A percentile compares a stretch with the other conserved stretches of the same genome.
Conservation (phyloP, 2,888 invertebrate species). For the Zaprionus bogoriensis region DNA sequence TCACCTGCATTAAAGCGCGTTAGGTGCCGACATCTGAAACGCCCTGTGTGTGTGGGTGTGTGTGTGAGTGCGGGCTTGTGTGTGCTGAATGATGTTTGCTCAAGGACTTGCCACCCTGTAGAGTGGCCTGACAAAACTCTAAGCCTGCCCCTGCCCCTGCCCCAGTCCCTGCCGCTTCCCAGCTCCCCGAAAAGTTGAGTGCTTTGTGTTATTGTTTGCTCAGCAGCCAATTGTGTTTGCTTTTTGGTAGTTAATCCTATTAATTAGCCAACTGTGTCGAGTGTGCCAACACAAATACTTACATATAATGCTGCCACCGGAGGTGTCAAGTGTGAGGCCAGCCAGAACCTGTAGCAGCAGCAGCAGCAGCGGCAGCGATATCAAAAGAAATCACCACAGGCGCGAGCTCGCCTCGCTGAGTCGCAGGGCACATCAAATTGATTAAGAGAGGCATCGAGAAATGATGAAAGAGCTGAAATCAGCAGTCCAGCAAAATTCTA, state of each 20-base stretch:
- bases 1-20: slow-evolving; percentile 75
- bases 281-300: slow-evolving; percentile 31
- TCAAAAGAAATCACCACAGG: slow-evolving; percentile 32
- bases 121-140: slow-evolving; percentile 26
- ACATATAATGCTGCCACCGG: background rate
- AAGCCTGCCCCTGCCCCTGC: slow-evolving; percentile 1
- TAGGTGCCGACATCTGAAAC: slow-evolving; percentile 63
- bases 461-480: background rate
- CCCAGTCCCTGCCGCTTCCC: background rate
- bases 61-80: slow-evolving; percentile 21
- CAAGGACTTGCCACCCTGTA: slow-evolving; percentile 34
- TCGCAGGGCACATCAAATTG: slow-evolving; percentile 40
- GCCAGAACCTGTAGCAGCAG: background rate
- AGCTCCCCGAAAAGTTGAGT: slow-evolving; percentile 44
- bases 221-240: slow-evolving; percentile 71
- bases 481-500: background rate
- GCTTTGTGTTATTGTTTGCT: slow-evolving; percentile 73
- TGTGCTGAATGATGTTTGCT: slow-evolving; percentile 48
- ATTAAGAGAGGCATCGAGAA: slow-evolving; percentile 39
- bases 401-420: background rate
- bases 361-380: background rate
- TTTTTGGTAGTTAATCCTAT: slow-evolving; percentile 75
- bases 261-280: slow-evolving; percentile 65
- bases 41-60: slow-evolving; percentile 15
- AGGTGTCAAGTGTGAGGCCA: background rate